A percentile compares a stretch with the other conserved stretches of the same genome.
Conservation (phyloP, 2,113 vertebrate genomes). For the Procavia capensis region DNA sequence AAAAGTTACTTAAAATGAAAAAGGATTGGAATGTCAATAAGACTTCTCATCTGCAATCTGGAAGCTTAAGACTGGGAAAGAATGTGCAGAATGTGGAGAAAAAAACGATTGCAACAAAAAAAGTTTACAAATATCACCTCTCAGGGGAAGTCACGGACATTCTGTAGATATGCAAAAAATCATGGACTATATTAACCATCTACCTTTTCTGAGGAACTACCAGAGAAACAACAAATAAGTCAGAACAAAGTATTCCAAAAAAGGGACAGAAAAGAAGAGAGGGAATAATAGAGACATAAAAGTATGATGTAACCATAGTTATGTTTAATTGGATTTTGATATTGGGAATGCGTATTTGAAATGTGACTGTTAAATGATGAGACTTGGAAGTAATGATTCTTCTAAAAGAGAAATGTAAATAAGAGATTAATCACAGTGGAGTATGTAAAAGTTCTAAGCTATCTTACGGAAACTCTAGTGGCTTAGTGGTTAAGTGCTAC, state of each 20-base stretch:
- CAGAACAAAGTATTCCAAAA: background rate
- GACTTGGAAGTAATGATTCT: conserved; percentile 13
- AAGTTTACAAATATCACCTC: background rate
- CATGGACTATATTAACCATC: background rate
- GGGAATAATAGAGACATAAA: background rate
- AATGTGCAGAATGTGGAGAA: background rate
- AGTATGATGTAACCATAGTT: background rate
- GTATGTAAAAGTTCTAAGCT: background rate
- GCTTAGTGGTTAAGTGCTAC: no score
- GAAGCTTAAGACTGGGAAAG: background rate
- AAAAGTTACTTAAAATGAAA: background rate
- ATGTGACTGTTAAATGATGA: background rate
- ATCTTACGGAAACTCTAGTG: no score
- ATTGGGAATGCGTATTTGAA: background rate
- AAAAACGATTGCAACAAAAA: background rate
- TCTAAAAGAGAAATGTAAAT: conserved; percentile 6
- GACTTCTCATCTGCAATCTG: background rate
- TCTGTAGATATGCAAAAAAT: background rate
- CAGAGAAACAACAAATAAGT: background rate
- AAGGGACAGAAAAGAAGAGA: background rate
- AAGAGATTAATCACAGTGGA: background rate
- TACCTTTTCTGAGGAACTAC: conserved; percentile 11
- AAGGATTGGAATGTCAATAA: background rate
- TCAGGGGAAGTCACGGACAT: background rate
- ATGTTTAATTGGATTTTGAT: background rate